A percentile compares a stretch with the other conserved stretches of the same genome.
phyloP scores from a whole-genome alignment of 1,140 invertebrate genomes.

The Mamestra configurata region DNA sequence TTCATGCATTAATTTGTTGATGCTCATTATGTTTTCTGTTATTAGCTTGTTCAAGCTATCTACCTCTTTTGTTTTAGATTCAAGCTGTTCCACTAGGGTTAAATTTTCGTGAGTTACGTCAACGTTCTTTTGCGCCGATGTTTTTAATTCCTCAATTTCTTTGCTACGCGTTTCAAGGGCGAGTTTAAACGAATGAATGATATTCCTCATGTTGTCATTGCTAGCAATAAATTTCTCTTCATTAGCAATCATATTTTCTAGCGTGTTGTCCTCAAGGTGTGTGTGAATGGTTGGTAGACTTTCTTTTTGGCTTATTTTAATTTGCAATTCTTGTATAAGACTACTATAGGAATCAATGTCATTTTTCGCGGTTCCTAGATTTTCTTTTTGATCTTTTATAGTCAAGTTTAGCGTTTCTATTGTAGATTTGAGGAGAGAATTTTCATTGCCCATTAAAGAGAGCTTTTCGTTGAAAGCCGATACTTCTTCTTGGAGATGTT shows the following conservation, averaged over 20 bases:
- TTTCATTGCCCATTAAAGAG: constrained; percentile 66
- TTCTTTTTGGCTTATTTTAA: constrained; percentile 66
- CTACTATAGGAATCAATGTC: constrained; percentile 74
- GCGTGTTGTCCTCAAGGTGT: constrained; percentile 60
- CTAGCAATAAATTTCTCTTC: constrained; percentile 79
- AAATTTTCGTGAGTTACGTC: constrained; percentile 8
- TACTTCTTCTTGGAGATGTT: constrained; percentile 66
- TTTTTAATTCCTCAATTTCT: constrained; percentile 70
- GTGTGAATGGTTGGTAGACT: constrained; percentile 52
- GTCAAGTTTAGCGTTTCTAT: constrained; percentile 72
- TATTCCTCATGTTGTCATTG: constrained; percentile 80
- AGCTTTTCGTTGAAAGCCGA: constrained; percentile 67
- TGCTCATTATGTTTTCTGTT: constrained; percentile 55
- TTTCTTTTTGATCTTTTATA: constrained; percentile 72
- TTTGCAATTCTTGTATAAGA: constrained; percentile 73
- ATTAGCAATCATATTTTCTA: constrained; percentile 72
- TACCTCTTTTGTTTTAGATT: constrained; percentile 63
- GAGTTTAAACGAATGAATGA: constrained; percentile 71
- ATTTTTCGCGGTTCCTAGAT: constrained; percentile 63
- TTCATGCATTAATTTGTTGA: constrained; percentile 59
- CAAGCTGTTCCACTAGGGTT: constrained; percentile 56
- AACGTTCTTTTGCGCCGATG: constrained; percentile 54
- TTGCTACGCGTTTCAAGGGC: constrained; percentile 66
- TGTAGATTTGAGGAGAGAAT: constrained; percentile 65
- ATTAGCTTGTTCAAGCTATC: constrained; percentile 57